A percentile compares a stretch with the other conserved stretches of the same genome.
These are phyloP conservation scores for Epizoanthus ramosus DNA, from an alignment of 92 coral and sea anemone genomes.

Conservation along the genomic window DNA sequence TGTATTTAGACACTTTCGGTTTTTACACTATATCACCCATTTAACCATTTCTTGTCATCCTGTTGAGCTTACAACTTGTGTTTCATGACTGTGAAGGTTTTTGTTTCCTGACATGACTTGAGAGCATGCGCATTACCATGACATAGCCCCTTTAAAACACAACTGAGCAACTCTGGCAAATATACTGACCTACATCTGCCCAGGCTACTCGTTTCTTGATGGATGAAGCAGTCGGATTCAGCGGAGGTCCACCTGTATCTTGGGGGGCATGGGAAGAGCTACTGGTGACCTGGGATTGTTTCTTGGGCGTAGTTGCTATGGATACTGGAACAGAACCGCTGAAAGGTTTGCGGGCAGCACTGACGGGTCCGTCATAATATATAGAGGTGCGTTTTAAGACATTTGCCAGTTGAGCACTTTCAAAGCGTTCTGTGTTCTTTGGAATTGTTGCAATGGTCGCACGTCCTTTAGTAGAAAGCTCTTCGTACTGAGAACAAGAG, in stretches of 20 bases:
- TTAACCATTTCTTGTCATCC: too few species aligned
- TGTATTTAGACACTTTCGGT: too few species aligned
- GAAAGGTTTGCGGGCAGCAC: conserved; percentile 4
- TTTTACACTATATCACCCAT: too few species aligned
- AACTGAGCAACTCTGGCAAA: too few species aligned
- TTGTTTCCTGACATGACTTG: too few species aligned
- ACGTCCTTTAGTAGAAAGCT: conserved; percentile 44
- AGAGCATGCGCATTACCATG: too few species aligned
- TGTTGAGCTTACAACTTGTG: too few species aligned
- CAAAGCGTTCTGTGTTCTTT: background rate
- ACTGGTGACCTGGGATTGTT: conserved; percentile 4
- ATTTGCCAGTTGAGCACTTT: conserved; percentile 17
- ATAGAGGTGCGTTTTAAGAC: conserved; percentile 58
- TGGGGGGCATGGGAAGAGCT: conserved; percentile 23
- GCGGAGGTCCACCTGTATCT: conserved; percentile 16
- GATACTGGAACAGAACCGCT: conserved; percentile 15
- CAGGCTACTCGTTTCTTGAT: conserved; percentile 65
- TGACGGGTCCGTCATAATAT: conserved; percentile 59
- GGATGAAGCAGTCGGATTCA: conserved; percentile 19
- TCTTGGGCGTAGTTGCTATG: background rate
- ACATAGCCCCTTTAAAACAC: too few species aligned
- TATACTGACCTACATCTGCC: conserved; percentile 58
- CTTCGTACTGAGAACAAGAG: conserved; percentile 34
- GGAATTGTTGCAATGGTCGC: conserved; percentile 54
- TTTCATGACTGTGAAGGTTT: too few species aligned